Base-by-base conservation (phyloP, 2,113 vertebrate genomes). In the Zeus faber region DNA sequence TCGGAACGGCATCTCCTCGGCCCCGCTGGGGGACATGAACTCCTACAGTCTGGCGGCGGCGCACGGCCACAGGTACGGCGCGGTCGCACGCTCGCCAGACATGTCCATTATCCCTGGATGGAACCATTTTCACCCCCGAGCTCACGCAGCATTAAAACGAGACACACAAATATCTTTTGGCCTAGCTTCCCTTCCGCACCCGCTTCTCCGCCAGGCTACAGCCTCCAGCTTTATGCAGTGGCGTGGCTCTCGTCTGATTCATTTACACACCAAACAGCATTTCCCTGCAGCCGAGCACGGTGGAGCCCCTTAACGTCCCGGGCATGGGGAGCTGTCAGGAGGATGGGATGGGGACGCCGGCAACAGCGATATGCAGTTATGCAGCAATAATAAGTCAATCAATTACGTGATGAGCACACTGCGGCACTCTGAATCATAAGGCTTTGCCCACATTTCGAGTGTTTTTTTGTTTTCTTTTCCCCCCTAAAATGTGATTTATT, bases 31-130 rank as follows among this genome's bases (percentile, higher is more conserved):
- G 37, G 88, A 88, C 74, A 88, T 89, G 83, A 91, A 87, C 80
- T 89, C 90, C 0, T 91, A 81, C 87, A 89, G 88, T 74, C 84
- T 91, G 61, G 91, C 91, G 49, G 90, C 91, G 20, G 72, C 91
- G 26, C 91, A 92, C 2, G 91, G 91, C 45, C 91, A 90, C 89
- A 88, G 90, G 91, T 92, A 72, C 80, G 1, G 59, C 67, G 52
- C 16, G 8, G 53, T 53, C 21, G 4, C 41, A 41, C 39, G 21
- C 25, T 49, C 46, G n/a, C n/a, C n/a, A n/a, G n/a, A n/a, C n/a
- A n/a, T n/a, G n/a, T n/a, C n/a, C n/a, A n/a, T n/a, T n/a, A n/a
- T n/a, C n/a, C n/a, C n/a, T n/a, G n/a, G n/a, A n/a, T n/a, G n/a
- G n/a, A n/a, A n/a, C n/a, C n/a, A n/a, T n/a, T n/a, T n/a, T n/a